A percentile compares a stretch with the other conserved stretches of the same genome.
These are phyloP conservation scores for Sceliomorpha sp. DNA, from an alignment of 2,888 invertebrate genomes.

Conservation along the genomic window DNA sequence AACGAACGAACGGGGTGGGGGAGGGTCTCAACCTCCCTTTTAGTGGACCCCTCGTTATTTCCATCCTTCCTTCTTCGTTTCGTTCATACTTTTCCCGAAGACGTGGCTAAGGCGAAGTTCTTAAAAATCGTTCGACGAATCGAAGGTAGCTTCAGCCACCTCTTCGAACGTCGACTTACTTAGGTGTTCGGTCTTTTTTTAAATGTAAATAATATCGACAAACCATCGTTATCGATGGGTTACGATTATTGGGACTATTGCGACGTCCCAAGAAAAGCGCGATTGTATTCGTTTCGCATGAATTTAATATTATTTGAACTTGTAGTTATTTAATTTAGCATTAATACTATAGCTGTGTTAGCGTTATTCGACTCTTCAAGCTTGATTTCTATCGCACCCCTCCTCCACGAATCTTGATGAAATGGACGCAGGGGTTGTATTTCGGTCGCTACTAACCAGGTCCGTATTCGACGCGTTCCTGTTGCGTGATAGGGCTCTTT, in stretches of 20 bases:
- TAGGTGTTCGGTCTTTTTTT: too few species aligned
- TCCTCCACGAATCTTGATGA: constrained; percentile 6
- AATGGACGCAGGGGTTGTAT: constrained; percentile 5
- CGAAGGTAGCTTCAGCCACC: too few species aligned
- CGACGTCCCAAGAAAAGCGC: too few species aligned
- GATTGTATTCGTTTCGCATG: too few species aligned
- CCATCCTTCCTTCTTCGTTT: constrained; percentile 2
- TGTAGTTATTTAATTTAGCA: not conserved
- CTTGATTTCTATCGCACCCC: constrained; percentile 1
- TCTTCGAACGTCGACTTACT: too few species aligned
- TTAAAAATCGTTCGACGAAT: too few species aligned
- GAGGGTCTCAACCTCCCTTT: constrained; percentile 7
- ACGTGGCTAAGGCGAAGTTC: not conserved
- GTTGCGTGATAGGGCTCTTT: too few species aligned
- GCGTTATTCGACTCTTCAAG: constrained; percentile 15
- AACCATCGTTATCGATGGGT: too few species aligned
- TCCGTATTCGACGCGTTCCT: constrained; percentile 16
- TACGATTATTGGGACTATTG: too few species aligned
- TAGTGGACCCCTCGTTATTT: too few species aligned
- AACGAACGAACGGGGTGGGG: constrained; percentile 12
- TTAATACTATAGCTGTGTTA: not conserved
- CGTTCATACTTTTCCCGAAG: constrained; percentile 4
- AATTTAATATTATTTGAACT: too few species aligned
- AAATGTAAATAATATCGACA: too few species aligned
- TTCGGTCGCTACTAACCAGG: not conserved